Percentiles rank a stretch among this genome's conserved stretches.
Evolutionary conservation across 1,140 invertebrate genomes (phyloP).

Genomic region (Rhynchophorus ferrugineus): DNA sequence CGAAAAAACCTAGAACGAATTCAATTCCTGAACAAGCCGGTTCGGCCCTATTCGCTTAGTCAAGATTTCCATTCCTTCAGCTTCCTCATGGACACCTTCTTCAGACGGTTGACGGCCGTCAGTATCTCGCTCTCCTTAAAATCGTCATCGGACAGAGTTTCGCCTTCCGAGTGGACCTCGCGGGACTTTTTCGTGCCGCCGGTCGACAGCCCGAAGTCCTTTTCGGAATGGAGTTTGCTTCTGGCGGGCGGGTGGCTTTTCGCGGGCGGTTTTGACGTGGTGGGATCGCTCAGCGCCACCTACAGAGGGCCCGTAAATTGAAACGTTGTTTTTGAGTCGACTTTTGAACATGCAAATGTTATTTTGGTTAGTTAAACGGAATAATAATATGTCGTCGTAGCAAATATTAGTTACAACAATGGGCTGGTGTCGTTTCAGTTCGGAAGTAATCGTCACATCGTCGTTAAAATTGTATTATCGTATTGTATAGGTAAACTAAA

Average conservation of each 20-base stretch:
- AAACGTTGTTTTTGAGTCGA: slow-evolving; percentile 13
- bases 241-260: slow-evolving; percentile 43
- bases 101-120: slow-evolving; percentile 60
- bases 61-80: slow-evolving; percentile 70
- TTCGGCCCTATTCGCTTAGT: slow-evolving; percentile 37
- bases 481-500: too few species aligned
- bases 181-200: slow-evolving; percentile 42
- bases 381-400: too few species aligned
- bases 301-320: slow-evolving; percentile 15
- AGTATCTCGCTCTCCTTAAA: slow-evolving; percentile 52
- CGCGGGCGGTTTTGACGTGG: slow-evolving; percentile 44
- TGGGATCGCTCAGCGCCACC: slow-evolving; percentile 61
- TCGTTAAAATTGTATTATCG: too few species aligned
- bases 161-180: slow-evolving; percentile 72
- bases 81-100: slow-evolving; percentile 67
- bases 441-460: too few species aligned
- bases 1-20: too few species aligned
- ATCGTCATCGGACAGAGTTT: slow-evolving; percentile 54
- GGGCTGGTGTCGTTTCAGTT: too few species aligned
- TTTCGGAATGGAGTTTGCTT: slow-evolving; percentile 49
- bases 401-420: too few species aligned
- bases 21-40: slow-evolving; percentile 1
- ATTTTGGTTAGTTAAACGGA: too few species aligned
- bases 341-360: background rate
- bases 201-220: slow-evolving; percentile 39